Base-by-base conservation (phyloP, 2,113 vertebrate genomes). In the Emydura subglobosa region DNA sequence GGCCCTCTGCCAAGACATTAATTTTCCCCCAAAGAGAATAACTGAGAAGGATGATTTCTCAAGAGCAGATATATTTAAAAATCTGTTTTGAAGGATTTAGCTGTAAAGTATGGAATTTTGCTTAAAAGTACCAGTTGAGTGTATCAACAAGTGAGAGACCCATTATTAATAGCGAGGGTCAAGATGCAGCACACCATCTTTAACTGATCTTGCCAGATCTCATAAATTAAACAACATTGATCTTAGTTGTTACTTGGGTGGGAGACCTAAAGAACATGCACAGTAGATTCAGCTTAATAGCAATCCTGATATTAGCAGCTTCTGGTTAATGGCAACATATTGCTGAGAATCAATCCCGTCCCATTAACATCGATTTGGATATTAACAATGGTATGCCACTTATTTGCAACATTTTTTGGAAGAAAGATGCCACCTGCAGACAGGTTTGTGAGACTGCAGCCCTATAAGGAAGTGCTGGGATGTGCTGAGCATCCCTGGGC, bases 181-280 rank as follows among this genome's bases (percentile, higher is more conserved):
- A 86, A 87, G 34, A 10, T 44, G 13, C 1, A 4, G 3, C 12
- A 1, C 68, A 44, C 51, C 9, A 24, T 61, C 19, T 82, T 84
- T 84, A 39, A 25, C 49, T 72, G 8, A 11, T 0, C 0, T 25
- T 87, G 4, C 49, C 49, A 51, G 44, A 49, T 27, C 79, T 79
- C 17, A 29, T 84, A 84, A 72, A 76, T 84, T 55, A 86, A 92
- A 39, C 19, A 72, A 21, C n/a, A 72, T 19, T 39, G 21, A 76
- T 68, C 61, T 17, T 68, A n/a, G 61, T n/a, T 68, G 34, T 68
- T 21, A 21, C 31, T n/a, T 21, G 61, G 7, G 61, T n/a, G 31
- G 17, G 61, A n/a, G 16, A 68, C 34, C 34, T 10, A 68, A n/a
- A 68, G 61, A 68, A 68, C 7, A 17, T 34, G 16, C 16, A 34